Percentiles rank a stretch among this genome's conserved stretches.
Conservation (phyloP, 2,888 invertebrate species). For the Megamerina dolium region DNA sequence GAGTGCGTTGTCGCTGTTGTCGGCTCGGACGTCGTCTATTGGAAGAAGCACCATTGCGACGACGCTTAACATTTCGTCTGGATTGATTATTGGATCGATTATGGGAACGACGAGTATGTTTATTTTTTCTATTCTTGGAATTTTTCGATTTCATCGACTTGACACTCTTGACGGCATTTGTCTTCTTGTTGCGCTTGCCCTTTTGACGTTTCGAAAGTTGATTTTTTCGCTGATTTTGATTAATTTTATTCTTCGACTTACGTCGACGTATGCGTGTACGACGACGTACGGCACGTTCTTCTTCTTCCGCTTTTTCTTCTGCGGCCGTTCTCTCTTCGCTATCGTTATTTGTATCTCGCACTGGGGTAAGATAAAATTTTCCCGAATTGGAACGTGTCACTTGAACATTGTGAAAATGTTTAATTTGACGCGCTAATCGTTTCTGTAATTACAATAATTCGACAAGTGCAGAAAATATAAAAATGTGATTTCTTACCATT, state of each 20-base stretch:
- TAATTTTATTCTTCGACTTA: slow-evolving; percentile 18
- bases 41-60: too few species aligned
- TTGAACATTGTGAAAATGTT: slow-evolving; percentile 17
- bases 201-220: slow-evolving; percentile 15
- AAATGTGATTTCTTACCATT: slow-evolving; percentile 14
- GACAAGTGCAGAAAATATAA: neutral
- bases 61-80: neutral
- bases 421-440: slow-evolving; percentile 21
- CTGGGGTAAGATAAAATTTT: too few species aligned
- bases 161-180: too few species aligned
- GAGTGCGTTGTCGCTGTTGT: too few species aligned
- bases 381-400: neutral
- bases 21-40: too few species aligned
- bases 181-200: slow-evolving; percentile 5
- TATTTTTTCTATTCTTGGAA: too few species aligned
- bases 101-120: too few species aligned
- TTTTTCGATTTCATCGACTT: too few species aligned
- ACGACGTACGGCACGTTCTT: slow-evolving; percentile 26
- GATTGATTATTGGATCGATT: too few species aligned
- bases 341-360: neutral
- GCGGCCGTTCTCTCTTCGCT: slow-evolving; percentile 6
- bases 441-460: slow-evolving; percentile 8
- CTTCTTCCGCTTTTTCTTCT: slow-evolving; percentile 14
- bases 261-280: slow-evolving; percentile 24
- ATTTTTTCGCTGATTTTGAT: slow-evolving; percentile 13